Evolutionary conservation across 2,797 vertebrate species (phyloP).

Genomic region (Dermochelys coriacea): DNA sequence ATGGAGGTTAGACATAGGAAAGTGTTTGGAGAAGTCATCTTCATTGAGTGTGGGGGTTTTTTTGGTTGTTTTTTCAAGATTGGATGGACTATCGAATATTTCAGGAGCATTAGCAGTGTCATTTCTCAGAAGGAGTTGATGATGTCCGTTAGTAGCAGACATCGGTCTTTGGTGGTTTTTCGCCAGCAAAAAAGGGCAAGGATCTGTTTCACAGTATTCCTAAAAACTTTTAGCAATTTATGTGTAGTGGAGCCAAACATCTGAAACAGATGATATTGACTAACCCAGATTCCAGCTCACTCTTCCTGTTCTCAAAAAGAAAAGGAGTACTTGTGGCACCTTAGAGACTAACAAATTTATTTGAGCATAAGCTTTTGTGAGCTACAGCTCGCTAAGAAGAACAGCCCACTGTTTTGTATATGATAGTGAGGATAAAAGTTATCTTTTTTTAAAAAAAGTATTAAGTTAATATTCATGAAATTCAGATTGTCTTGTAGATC

Average conservation of each 20-base stretch:
- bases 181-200: not conserved
- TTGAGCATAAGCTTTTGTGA: too few relatives aligned
- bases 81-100: not conserved
- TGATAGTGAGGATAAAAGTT: not conserved
- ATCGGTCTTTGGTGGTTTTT: not conserved
- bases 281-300: not conserved
- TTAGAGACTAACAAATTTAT: too few relatives aligned
- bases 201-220: not conserved
- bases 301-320: not conserved
- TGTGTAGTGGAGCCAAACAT: not conserved
- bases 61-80: not conserved
- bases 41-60: not conserved
- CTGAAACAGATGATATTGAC: too few relatives aligned
- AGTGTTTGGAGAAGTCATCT: not conserved
- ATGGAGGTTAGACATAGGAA: not conserved
- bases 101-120: not conserved
- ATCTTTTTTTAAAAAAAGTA: not conserved
- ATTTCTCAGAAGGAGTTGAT: not conserved
- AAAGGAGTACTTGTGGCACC: too few relatives aligned
- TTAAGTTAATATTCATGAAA: not conserved
- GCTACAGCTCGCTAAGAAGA: too few relatives aligned
- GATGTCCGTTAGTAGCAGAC: not conserved
- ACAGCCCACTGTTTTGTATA: not conserved
- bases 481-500: not conserved
- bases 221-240: not conserved